These are phyloP conservation scores for Chaetophractus vellerosus DNA, from an alignment of 2,797 vertebrate genomes.

Conservation along the genomic window DNA sequence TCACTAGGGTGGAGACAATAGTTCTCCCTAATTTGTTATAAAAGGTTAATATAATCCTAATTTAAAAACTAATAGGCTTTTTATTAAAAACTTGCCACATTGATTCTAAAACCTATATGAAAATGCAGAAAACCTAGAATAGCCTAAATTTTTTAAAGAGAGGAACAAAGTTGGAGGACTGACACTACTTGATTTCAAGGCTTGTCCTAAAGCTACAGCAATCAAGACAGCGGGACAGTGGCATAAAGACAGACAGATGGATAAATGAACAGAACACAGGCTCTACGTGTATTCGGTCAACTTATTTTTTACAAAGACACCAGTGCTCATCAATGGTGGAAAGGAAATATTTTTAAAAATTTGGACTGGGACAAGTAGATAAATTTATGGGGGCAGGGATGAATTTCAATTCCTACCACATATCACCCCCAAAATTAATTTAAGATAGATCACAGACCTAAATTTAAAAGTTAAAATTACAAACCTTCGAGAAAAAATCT, in stretches of 20 bases:
- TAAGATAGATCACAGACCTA: background rate
- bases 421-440: background rate
- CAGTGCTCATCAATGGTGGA: accelerated
- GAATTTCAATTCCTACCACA: background rate
- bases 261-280: too few species aligned
- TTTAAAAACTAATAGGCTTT: background rate
- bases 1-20: background rate
- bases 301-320: background rate
- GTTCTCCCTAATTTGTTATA: background rate
- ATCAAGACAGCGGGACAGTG: accelerated
- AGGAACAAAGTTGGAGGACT: background rate
- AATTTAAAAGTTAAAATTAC: background rate
- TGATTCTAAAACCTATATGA: background rate
- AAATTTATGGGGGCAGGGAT: too few species aligned
- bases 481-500: background rate
- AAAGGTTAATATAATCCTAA: background rate
- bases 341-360: background rate
- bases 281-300: accelerated
- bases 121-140: background rate
- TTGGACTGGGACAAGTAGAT: too few species aligned
- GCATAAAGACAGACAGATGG: accelerated
- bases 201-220: background rate
- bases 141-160: slow-evolving; percentile 1
- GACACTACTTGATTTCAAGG: background rate
- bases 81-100: background rate